Evolutionary conservation across 2,888 invertebrate genomes (phyloP).

Genomic region (Clunio marinus): DNA sequence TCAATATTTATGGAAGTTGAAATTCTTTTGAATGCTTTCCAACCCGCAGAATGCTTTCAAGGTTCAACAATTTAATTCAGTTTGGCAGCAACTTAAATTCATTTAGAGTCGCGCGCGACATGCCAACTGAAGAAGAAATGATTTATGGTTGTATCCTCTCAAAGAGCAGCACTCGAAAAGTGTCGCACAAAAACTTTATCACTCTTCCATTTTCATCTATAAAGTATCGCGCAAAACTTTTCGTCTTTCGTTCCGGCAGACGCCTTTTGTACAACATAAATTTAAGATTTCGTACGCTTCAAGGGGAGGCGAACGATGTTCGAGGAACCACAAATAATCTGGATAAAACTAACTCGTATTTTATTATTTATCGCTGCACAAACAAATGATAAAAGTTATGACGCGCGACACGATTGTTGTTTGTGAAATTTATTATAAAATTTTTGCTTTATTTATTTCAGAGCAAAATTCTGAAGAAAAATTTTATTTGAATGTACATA

Average conservation of each 20-base stretch:
- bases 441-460: too few species aligned
- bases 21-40: neutral
- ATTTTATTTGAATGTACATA: too few species aligned
- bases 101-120: slow-evolving; percentile 9
- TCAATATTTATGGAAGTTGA: too few species aligned
- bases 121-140: slow-evolving; percentile 18
- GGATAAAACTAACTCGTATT: slow-evolving; percentile 22
- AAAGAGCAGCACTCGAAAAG: neutral
- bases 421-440: too few species aligned
- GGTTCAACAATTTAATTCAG: slow-evolving; percentile 8
- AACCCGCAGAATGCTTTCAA: neutral
- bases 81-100: slow-evolving; percentile 4
- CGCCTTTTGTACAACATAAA: slow-evolving; percentile 3
- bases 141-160: slow-evolving; percentile 4
- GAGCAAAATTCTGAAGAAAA: too few species aligned
- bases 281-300: neutral
- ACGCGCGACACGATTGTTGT: neutral
- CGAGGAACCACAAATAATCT: neutral
- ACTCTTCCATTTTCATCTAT: neutral
- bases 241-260: neutral
- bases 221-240: slow-evolving; percentile 25
- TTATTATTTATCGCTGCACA: slow-evolving; percentile 23
- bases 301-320: neutral
- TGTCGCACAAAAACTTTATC: neutral
- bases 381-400: slow-evolving; percentile 20